These are phyloP conservation scores for Channa argus DNA, from an alignment of 2,113 vertebrate species.

Conservation along the genomic window DNA sequence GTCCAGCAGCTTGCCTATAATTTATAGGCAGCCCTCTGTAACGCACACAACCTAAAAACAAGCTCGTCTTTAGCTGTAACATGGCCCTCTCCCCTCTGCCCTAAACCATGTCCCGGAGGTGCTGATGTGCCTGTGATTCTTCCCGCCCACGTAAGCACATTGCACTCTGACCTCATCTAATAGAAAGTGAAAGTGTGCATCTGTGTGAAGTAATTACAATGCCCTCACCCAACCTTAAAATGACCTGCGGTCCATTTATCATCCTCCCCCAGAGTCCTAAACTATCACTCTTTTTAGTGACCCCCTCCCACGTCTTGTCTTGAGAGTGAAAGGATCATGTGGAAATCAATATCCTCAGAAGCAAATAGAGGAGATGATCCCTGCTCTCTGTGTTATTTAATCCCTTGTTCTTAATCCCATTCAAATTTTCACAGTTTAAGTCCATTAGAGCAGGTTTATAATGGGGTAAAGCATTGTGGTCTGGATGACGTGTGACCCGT, in stretches of 20 bases:
- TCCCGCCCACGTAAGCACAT: slow-evolving; percentile 32
- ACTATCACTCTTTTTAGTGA: slow-evolving; percentile 1
- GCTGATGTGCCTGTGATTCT: slow-evolving; percentile 45
- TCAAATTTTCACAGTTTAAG: slow-evolving; percentile 44
- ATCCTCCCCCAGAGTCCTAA: slow-evolving; percentile 21
- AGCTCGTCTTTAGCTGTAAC: slow-evolving; percentile 35
- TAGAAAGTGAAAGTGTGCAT: not conserved
- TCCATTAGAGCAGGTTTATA: slow-evolving; percentile 22
- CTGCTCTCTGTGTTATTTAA: slow-evolving; percentile 50
- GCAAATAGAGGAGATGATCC: slow-evolving; percentile 56
- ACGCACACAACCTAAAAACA: slow-evolving; percentile 36
- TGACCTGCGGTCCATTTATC: slow-evolving; percentile 23
- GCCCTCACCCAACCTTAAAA: slow-evolving; percentile 11
- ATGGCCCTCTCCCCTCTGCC: slow-evolving; percentile 3
- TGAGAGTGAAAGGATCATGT: slow-evolving; percentile 50
- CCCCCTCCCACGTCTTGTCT: slow-evolving; percentile 5
- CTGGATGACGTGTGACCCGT: slow-evolving; percentile 18
- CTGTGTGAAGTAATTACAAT: slow-evolving; percentile 18
- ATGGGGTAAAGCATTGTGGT: slow-evolving; percentile 23
- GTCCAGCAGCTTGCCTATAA: slow-evolving; percentile 26
- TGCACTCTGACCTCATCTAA: slow-evolving; percentile 25
- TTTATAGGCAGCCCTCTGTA: slow-evolving; percentile 15
- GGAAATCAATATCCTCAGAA: slow-evolving; percentile 57
- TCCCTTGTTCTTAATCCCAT: slow-evolving; percentile 62
- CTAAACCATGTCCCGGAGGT: slow-evolving; percentile 39